A percentile compares a stretch with the other conserved stretches of the same genome.
Conservation (phyloP, 2,888 invertebrate genomes). For the Sceliomorpha sp. region DNA sequence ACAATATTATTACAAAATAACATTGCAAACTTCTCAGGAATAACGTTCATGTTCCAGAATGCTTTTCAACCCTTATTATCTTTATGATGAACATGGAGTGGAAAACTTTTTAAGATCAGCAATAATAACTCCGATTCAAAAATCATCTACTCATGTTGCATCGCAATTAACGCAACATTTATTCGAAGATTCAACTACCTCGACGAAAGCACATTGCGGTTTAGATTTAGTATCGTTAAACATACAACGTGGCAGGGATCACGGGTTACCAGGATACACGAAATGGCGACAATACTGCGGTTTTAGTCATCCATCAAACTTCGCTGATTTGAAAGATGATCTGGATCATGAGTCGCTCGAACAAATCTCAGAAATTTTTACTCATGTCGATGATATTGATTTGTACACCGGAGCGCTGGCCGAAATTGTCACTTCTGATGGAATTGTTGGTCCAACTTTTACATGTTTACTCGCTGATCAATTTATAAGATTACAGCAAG, state of each 20-base stretch:
- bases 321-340: conserved; percentile 84
- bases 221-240: conserved; percentile 93
- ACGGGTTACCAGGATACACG: conserved; percentile 90
- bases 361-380: conserved; percentile 85
- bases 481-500: conserved; percentile 89
- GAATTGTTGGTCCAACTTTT: conserved; percentile 91
- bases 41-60: conserved; percentile 81
- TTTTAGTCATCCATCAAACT: conserved; percentile 83
- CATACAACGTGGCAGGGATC: conserved; percentile 94
- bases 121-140: conserved; percentile 74
- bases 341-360: conserved; percentile 85
- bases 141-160: conserved; percentile 75
- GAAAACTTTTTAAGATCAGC: conserved; percentile 86
- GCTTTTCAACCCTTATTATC: conserved; percentile 89
- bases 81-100: conserved; percentile 85
- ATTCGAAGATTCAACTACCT: conserved; percentile 82
- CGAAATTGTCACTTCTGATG: conserved; percentile 86
- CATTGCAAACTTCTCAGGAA: neutral
- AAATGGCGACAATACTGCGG: conserved; percentile 90
- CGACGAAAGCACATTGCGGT: conserved; percentile 83
- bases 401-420: conserved; percentile 93
- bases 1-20: too few relatives aligned
- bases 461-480: conserved; percentile 92
- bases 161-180: conserved; percentile 84
- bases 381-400: conserved; percentile 92